These are phyloP conservation scores for Neosalanx taihuensis DNA, from an alignment of 2,797 vertebrate genomes.

Conservation along the genomic window DNA sequence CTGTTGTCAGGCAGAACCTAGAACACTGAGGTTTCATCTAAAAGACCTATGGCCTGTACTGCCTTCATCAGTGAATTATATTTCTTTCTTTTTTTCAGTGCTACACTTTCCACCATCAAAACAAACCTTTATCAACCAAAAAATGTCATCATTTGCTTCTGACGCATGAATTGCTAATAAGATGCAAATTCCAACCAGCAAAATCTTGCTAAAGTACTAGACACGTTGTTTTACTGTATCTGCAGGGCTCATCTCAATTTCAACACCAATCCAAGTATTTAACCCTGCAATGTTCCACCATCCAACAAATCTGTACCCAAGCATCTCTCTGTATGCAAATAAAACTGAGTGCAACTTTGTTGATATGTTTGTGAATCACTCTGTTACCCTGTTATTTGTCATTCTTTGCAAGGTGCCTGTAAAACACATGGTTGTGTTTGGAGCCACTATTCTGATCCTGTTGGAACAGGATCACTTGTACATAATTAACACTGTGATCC, in stretches of 20 bases:
- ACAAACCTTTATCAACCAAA: too few species aligned
- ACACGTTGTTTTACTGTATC: conserved; percentile 2
- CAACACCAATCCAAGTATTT: background rate
- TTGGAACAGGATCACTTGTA: conserved; percentile 45
- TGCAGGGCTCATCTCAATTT: background rate
- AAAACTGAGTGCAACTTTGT: conserved; percentile 1
- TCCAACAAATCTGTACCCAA: background rate
- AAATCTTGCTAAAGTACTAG: background rate
- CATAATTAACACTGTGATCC: conserved; percentile 48
- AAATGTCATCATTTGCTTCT: too few species aligned
- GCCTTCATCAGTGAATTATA: too few species aligned
- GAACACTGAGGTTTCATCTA: too few species aligned
- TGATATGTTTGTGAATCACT: background rate
- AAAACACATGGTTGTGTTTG: conserved; percentile 11
- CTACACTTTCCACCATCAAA: too few species aligned
- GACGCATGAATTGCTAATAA: background rate
- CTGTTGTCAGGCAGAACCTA: too few species aligned
- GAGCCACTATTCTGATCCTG: conserved; percentile 46
- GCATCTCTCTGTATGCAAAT: conserved; percentile 22
- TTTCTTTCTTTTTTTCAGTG: too few species aligned
- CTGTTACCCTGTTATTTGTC: background rate
- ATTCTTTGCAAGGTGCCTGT: conserved; percentile 25
- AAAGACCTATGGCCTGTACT: too few species aligned
- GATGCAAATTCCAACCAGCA: background rate
- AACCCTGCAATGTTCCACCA: conserved; percentile 13